Base-by-base conservation (phyloP, 2,888 invertebrate genomes). In the Hipparchia sbordonii region DNA sequence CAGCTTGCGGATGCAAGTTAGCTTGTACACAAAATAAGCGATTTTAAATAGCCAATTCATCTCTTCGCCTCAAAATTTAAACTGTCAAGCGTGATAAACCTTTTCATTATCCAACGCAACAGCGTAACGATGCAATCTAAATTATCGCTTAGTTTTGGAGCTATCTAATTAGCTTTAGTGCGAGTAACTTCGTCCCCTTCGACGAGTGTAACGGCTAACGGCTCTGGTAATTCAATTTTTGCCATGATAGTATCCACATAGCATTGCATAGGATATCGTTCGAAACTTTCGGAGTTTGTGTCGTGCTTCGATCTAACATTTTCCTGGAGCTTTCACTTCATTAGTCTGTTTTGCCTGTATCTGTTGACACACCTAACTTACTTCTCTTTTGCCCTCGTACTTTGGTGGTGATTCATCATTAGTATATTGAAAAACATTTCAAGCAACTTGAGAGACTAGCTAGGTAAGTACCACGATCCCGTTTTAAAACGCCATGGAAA, bases 121-220 rank as follows among this genome's bases (percentile, higher is more conserved):
- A 74, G 76, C 74, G 76, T 80, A 77, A 78, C 78, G 79, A 74
- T 79, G 80, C 84, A 81, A 82, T 82, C 81, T 83, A 86, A 89
- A 89, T 90, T 89, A 89, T 86, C 87, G 87, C 87, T 86, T 86
- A 89, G 88, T 89, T 89, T 85, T 83, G 83, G 82, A 83, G 85
- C 86, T 85, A 84, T 82, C 86, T 89, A 90, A 90, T 90, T 89
- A 88, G 85, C 82, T 89, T 85, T 86, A 86, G 86, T 87, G 85
- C 82, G 83, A 80, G 83, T 87, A 82, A 87, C 83, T 84, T 77
- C 77, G 80, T 79, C 81, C 82, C 83, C 78, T 76, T 74, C 71
- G 48, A 48, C 48, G 70, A 76, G 76, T 74, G 57, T 59, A 23
- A 48, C 59, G 68, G 51, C 83, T 84, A 85, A 87, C 84, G 85